phyloP scores from a whole-genome alignment of 2,888 invertebrate genomes.

The Homarus gammarus region DNA sequence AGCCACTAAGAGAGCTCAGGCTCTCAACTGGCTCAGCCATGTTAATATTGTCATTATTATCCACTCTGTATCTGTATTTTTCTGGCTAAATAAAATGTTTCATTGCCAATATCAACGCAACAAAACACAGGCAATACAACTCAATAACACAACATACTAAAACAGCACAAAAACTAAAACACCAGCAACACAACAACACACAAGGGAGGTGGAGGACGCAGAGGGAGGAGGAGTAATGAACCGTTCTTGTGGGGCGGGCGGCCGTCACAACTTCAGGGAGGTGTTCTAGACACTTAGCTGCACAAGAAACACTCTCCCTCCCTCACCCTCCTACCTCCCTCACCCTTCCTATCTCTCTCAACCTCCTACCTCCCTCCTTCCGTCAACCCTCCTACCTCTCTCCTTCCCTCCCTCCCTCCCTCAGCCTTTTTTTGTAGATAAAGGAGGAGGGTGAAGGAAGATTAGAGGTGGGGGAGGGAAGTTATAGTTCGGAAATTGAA shows the following conservation, averaged over 20 bases:
- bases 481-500: no score
- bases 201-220: background rate
- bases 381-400: background rate
- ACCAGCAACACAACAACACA: background rate
- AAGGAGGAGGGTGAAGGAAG: no score
- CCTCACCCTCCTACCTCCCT: background rate
- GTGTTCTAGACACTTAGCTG: conserved; percentile 12
- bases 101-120: no score
- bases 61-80: no score
- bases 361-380: background rate
- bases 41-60: no score
- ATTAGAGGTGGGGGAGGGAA: no score
- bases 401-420: background rate
- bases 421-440: background rate
- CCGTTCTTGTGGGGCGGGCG: background rate
- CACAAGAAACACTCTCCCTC: background rate
- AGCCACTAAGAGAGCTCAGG: no score
- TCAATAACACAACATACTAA: background rate
- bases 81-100: no score
- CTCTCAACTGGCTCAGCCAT: no score
- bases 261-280: conserved; percentile 10
- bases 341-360: background rate
- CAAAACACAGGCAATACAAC: background rate
- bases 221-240: conserved; percentile 10
- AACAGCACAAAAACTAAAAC: background rate